Percentiles rank a stretch among this genome's conserved stretches.
Evolutionary conservation across 2,797 vertebrate species (phyloP).

Genomic region (Gymnothorax javanicus): DNA sequence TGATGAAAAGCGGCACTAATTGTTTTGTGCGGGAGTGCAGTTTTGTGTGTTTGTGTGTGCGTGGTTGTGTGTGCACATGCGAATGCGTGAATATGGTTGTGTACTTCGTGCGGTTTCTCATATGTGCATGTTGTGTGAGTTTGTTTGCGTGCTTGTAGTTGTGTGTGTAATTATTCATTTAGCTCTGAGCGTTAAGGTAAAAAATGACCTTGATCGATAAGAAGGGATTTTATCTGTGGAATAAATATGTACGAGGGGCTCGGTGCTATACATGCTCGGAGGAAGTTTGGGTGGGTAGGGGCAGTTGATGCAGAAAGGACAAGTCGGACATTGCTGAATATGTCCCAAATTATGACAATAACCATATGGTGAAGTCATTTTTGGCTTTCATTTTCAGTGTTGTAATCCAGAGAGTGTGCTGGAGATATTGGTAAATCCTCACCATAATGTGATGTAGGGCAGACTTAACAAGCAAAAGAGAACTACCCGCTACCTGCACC

Average conservation of each 20-base stretch:
- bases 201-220: background rate
- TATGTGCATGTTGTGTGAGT: too few relatives aligned
- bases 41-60: too few relatives aligned
- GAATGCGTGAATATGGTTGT: too few relatives aligned
- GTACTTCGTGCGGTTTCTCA: too few relatives aligned
- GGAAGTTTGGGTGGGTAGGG: background rate
- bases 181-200: background rate
- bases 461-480: background rate
- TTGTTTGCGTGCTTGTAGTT: too few relatives aligned
- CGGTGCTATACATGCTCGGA: background rate
- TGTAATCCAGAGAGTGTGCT: background rate
- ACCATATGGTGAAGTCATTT: background rate
- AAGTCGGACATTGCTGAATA: background rate
- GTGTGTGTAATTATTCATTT: background rate
- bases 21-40: too few relatives aligned
- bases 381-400: constrained; percentile 13
- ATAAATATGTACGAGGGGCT: background rate
- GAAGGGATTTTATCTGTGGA: background rate
- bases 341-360: background rate
- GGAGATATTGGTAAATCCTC: background rate
- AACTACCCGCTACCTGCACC: background rate
- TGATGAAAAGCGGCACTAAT: background rate
- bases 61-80: too few relatives aligned
- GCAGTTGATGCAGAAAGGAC: background rate
- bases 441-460: background rate